Evolutionary conservation across 2,888 invertebrate genomes (phyloP).

Genomic region (Trissonchulus latispiculum): DNA sequence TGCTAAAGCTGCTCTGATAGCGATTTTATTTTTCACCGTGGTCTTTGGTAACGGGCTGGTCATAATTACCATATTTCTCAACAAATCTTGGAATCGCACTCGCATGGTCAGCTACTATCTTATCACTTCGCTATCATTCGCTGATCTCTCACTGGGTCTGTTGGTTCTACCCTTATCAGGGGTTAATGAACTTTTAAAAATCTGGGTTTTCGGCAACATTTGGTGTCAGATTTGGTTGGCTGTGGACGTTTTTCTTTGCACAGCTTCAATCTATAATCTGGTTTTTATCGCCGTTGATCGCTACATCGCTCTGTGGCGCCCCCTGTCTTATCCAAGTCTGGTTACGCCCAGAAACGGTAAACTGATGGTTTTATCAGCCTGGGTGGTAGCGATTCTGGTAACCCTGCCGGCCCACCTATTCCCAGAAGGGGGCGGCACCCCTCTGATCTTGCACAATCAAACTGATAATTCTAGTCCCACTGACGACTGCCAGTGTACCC

Average conservation of each 20-base stretch:
- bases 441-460: too few relatives aligned
- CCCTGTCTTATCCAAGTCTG: conserved; percentile 83
- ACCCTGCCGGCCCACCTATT: background rate
- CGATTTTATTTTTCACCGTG: background rate
- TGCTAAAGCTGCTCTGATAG: background rate
- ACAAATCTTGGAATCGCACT: background rate
- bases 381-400: background rate
- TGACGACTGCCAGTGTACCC: conserved; percentile 61
- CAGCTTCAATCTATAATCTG: conserved; percentile 87
- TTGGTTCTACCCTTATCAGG: conserved; percentile 11
- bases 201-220: conserved; percentile 90
- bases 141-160: conserved; percentile 30
- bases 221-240: conserved; percentile 97
- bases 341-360: conserved; percentile 52
- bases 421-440: too few relatives aligned
- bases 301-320: conserved; percentile 90
- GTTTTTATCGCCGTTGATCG: conserved; percentile 80
- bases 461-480: too few relatives aligned
- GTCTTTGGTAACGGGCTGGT: background rate
- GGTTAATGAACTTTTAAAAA: conserved; percentile 51
- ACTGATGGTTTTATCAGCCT: background rate
- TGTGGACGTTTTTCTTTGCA: conserved; percentile 97
- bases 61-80: background rate
- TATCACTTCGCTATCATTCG: conserved; percentile 19
- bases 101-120: conserved; percentile 15